These are phyloP conservation scores for Rhincodon typus DNA, from an alignment of 2,797 vertebrate species.

Conservation along the genomic window DNA sequence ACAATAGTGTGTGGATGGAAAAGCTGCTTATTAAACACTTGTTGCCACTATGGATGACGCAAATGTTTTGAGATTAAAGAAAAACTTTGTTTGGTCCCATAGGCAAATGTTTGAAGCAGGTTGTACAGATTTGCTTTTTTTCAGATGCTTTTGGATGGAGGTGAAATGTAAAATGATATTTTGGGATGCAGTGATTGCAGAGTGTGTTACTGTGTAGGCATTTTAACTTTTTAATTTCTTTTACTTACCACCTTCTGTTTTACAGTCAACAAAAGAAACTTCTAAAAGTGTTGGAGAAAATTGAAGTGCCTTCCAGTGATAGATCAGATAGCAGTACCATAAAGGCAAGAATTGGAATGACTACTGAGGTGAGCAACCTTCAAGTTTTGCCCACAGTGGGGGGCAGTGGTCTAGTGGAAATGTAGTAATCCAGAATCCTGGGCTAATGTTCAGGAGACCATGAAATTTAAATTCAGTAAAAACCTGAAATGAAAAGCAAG, in stretches of 20 bases:
- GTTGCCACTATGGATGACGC: background rate
- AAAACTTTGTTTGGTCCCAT: background rate
- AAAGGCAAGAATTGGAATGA: slow-evolving; percentile 44
- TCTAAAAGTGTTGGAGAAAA: slow-evolving; percentile 62
- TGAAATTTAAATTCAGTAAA: too few relatives aligned
- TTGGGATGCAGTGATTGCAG: background rate
- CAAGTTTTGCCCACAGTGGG: background rate
- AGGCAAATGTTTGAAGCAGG: background rate
- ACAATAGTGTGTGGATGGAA: background rate
- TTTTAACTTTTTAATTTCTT: background rate
- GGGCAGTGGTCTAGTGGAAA: too few relatives aligned
- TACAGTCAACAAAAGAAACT: slow-evolving; percentile 78
- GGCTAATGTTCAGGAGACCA: too few relatives aligned
- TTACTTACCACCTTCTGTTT: slow-evolving; percentile 43
- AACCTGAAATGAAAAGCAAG: too few relatives aligned
- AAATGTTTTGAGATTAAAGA: background rate
- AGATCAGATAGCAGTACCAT: background rate
- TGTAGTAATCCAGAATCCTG: too few relatives aligned
- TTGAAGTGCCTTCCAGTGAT: slow-evolving; percentile 52
- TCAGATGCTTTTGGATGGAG: background rate
- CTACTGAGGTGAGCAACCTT: slow-evolving; percentile 50
- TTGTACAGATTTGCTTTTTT: background rate
- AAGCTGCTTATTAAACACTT: background rate
- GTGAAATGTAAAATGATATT: background rate
- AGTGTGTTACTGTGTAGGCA: background rate